Base-by-base conservation (phyloP, 2,797 vertebrate species). In the Sebastiscus tertius region DNA sequence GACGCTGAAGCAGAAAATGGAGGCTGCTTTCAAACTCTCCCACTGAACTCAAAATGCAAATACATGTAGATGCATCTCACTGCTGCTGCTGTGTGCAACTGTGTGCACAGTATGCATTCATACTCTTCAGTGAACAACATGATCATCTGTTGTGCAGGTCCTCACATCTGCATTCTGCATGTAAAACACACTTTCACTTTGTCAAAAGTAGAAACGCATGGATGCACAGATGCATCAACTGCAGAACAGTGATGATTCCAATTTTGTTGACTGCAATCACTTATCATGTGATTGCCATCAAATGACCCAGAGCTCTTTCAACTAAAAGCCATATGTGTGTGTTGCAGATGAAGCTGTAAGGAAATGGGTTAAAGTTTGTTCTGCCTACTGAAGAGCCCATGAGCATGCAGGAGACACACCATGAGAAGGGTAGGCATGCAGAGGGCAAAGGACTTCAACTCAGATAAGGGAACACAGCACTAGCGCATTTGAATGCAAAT, bases 401-500 rank as follows among this genome's bases (percentile, higher is more conserved):
- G 42, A 46, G 20, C 36, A 26, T 16, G 52, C 60, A 68, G 33
- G 10, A 60, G 26, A 77, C 12, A 60, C 10, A 29, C 64, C 14
- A 39, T 7, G 34, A 75, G 42, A 54, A 26, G n/a, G 18, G 49
- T 29, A 36, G 20, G 12, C 2, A 0, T 75, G 83, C 33, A 1
- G 20, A 31, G 10, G n/a, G 55, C 14, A 49, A 68, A 80, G 49
- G 49, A 72, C 42, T 62, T 75, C 52, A 31, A 29, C 16, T 62
- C 63, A 66, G 39, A 64, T 49, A 42, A 65, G 65, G 65, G 49
- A 84, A 24, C 46, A 64, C 46, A 55, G 64, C 68, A 72, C 4
- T 6, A 69, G 20, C 3, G 4, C 39, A 86, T 83, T 87, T 82
- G 24, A 52, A 84, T 86, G 74, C 61, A 72, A 78, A 75, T 88